Evolutionary conservation across 1,140 invertebrate genomes (phyloP), one percentile per base, ranked within the genome.

Genomic region (Tachypleus tridentatus): DNA sequence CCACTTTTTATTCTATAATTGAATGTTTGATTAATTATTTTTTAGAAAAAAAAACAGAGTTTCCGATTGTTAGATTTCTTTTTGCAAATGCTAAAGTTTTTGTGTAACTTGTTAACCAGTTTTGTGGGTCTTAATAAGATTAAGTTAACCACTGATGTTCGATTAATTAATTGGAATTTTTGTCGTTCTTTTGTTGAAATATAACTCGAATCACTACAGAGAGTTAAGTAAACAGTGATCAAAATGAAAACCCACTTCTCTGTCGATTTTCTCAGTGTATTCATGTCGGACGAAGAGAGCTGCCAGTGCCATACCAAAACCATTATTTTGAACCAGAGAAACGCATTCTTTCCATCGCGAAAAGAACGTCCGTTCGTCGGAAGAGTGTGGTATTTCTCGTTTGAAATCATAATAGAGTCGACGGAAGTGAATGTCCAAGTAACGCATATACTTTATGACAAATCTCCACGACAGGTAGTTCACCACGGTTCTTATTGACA

Each of bases 401-500:
- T 75, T 72, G 66, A 79, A 79, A 61, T 78, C 76, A 58, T 75
- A 73, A 71, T 75, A 78, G 7, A 77, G 68, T n/a, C 76, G 74
- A 56, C 78, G 73, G 66, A 82, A 82, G 63, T 78, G 75, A 51
- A 77, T 74, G 3, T 80, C 80, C 58, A 83, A 72, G 69, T 80
- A 82, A 3, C 76, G 77, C 63, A 82, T 74, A 63, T 80, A 76
- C 58, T 79, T 78, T 67, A 79, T 79, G 51, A 83, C 75, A 64
- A 82, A 79, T 11, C 80, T 61, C 82, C 82, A 83, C 10, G 82
- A 73, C 11, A 83, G 63, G 67, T 83, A 83, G 69, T 83, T 88
- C 6, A 77, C 74, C 0, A 82, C 70, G 1, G 78, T 79, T 71
- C 77, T 77, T 64, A 5, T 63, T 67, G 61, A 62, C 53, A 29